These are phyloP conservation scores for Rhabdophis nuchalis DNA, from an alignment of 2,797 vertebrate genomes.

Conservation along the genomic window DNA sequence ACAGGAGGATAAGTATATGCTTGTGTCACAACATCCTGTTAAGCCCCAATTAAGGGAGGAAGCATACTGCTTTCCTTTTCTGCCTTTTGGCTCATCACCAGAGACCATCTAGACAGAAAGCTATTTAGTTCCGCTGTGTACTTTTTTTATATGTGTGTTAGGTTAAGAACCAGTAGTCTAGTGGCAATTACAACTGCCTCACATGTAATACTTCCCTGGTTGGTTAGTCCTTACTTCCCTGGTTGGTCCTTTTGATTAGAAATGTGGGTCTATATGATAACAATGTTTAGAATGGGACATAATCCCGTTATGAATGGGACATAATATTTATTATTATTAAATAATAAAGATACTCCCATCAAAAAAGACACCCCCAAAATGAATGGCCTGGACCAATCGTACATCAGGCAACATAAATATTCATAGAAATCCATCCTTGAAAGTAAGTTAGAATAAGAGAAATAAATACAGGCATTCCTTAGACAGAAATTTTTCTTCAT, in stretches of 20 bases:
- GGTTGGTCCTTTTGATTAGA: neutral
- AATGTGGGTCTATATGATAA: neutral
- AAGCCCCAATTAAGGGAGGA: too few species aligned
- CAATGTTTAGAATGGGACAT: neutral
- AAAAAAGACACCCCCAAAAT: neutral
- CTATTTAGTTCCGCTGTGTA: too few species aligned
- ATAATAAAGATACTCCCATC: neutral
- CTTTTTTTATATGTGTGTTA: too few species aligned
- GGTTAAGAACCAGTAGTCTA: too few species aligned
- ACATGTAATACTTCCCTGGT: too few species aligned
- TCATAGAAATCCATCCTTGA: neutral
- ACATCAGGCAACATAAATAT: neutral
- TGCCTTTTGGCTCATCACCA: too few species aligned
- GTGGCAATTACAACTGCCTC: too few species aligned
- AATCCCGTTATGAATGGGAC: neutral
- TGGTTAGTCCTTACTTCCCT: too few species aligned
- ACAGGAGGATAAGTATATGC: too few species aligned
- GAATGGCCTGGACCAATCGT: neutral
- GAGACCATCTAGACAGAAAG: too few species aligned
- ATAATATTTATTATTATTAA: neutral
- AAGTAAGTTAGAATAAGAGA: neutral
- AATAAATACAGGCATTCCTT: neutral
- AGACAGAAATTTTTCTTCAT: neutral
- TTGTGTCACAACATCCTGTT: too few species aligned
- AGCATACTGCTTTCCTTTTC: too few species aligned